phyloP scores from a whole-genome alignment of 2,888 invertebrate species.

The Pilophorus perplexus region DNA sequence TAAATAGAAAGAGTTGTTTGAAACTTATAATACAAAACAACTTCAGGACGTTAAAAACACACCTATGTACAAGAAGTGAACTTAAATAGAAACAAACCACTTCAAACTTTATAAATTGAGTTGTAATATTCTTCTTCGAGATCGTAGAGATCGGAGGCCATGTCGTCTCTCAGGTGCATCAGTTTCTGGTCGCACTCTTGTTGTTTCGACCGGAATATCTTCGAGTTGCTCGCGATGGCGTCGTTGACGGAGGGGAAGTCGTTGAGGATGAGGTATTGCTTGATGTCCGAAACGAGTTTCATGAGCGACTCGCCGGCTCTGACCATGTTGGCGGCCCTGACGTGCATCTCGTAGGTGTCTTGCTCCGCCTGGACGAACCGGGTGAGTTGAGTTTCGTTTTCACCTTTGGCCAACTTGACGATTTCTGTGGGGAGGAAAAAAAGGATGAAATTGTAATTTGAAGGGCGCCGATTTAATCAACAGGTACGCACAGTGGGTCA shows the following conservation, averaged over 20 bases:
- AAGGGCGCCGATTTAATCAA: too few relatives aligned
- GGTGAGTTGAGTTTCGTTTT: conserved; percentile 85
- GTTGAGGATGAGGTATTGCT: conserved; percentile 95
- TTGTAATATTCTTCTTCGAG: conserved; percentile 91
- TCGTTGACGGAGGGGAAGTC: conserved; percentile 98
- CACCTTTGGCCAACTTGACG: conserved; percentile 81
- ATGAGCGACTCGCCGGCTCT: conserved; percentile 94
- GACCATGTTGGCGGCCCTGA: conserved; percentile 93
- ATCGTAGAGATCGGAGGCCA: conserved; percentile 89
- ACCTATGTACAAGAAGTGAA: conserved; percentile 2
- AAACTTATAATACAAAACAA: too few relatives aligned
- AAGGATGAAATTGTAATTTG: background rate
- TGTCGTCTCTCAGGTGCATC: conserved; percentile 87
- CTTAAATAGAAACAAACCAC: too few relatives aligned
- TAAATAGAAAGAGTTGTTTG: too few relatives aligned
- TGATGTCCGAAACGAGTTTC: conserved; percentile 96
- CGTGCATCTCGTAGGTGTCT: conserved; percentile 96
- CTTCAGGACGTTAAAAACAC: too few relatives aligned
- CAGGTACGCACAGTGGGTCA: too few relatives aligned
- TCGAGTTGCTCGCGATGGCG: conserved; percentile 90
- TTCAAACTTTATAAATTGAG: conserved; percentile 73
- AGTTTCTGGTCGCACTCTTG: conserved; percentile 90
- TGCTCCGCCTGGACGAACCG: conserved; percentile 91
- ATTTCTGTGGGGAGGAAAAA: conserved; percentile 66
- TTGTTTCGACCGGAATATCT: conserved; percentile 84